Base-by-base conservation (phyloP, 1,140 invertebrate species). In the Bombus affinis region DNA sequence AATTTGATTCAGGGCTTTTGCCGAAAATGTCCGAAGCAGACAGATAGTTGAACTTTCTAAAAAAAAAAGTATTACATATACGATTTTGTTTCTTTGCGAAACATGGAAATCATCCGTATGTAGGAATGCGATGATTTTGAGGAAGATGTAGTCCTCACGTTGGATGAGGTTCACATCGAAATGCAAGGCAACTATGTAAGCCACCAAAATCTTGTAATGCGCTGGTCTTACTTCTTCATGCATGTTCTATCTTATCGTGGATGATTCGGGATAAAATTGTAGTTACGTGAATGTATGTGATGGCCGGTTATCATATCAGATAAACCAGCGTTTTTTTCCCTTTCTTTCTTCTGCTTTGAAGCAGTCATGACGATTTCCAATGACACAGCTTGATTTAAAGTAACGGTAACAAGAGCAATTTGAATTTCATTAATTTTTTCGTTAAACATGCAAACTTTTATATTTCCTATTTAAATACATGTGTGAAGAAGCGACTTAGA, bases 131-230 rank as follows among this genome's bases (percentile, higher is more conserved):
- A 94, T 93, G 94, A 95, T 92, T 92, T 92, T 89, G 94, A 95
- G 91, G 94, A 95, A 83, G 93, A 94, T 81, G 91, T 91, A 83
- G 90, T 93, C 92, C 92, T 95, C 81, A 90, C 92, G 91, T 88
- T 94, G 93, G 92, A 95, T 91, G 93, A 95, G 90, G 93, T 95
- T 91, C 90, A 92, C 90, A 91, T 94, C 92, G 95, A 95, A 87
- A 91, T 94, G 85, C 92, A 93, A 89, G 95, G 94, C 91, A 92
- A 92, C 90, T 95, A 95, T 90, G 94, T 95, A 95, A 95, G 94
- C 93, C 92, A 91, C 18, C 4, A 65, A 59, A 72, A 74, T 81
- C 76, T 84, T 83, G 66, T 83, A 82, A 83, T 44, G 28, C 73
- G 35, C 79, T 81, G 66, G 37, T 68, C 44, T 39, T 47, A 83